phyloP scores from a whole-genome alignment of 2,113 vertebrate species.

The Proteles cristata region DNA sequence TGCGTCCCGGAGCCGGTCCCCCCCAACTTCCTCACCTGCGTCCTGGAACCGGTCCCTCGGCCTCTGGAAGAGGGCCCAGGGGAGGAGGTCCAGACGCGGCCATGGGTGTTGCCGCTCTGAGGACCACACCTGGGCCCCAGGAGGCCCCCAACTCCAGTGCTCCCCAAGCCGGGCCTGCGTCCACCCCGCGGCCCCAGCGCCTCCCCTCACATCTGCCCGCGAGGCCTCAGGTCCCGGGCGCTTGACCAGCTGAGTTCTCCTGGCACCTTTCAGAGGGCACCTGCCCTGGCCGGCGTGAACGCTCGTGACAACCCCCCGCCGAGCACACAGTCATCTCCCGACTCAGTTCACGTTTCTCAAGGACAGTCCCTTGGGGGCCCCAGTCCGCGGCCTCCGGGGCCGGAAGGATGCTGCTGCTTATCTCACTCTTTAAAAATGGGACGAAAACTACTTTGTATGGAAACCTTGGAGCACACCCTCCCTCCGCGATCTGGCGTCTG shows the following conservation, averaged over 20 bases:
- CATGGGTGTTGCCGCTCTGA: neutral
- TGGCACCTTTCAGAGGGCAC: neutral
- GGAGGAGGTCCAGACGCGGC: neutral
- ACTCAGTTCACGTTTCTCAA: neutral
- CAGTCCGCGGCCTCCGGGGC: neutral
- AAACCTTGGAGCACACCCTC: neutral
- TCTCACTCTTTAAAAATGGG: neutral
- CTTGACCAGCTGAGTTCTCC: neutral
- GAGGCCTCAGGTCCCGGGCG: neutral
- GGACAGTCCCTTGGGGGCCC: no score
- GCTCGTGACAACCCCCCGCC: neutral
- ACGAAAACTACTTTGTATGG: neutral
- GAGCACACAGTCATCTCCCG: neutral
- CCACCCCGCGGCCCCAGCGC: neutral
- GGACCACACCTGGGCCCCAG: neutral
- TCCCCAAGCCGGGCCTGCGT: neutral
- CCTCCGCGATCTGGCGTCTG: neutral
- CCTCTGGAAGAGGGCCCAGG: neutral
- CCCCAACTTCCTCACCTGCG: neutral
- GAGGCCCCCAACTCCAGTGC: neutral
- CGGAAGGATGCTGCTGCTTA: neutral
- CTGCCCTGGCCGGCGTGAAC: no score
- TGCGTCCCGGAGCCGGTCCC: no score
- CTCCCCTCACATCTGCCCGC: neutral
- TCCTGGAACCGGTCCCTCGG: neutral